Evolutionary conservation across 2,113 vertebrate species (phyloP).

Genomic region (Micromys minutus): DNA sequence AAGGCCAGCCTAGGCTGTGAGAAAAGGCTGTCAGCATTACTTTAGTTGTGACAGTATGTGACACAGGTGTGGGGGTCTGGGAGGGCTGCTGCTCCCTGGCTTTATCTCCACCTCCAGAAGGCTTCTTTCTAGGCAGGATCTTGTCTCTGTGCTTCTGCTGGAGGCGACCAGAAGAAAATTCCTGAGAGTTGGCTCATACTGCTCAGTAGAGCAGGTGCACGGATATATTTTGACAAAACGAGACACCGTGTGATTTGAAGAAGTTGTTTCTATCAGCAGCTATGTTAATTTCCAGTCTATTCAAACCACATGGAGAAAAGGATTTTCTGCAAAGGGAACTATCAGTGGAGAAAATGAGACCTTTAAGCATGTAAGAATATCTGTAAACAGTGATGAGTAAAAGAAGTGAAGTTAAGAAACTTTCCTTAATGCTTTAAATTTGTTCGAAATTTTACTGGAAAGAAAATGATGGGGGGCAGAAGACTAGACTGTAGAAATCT

Average conservation of each 20-base stretch:
- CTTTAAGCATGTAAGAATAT: conserved; percentile 49
- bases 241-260: conserved; percentile 55
- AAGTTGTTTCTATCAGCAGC: conserved; percentile 61
- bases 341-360: conserved; percentile 60
- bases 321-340: conserved; percentile 47
- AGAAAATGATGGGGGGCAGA: conserved; percentile 33
- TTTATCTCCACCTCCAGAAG: neutral
- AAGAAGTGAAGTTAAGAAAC: conserved; percentile 40
- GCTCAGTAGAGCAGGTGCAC: conserved; percentile 37
- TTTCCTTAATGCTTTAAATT: conserved; percentile 64
- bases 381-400: conserved; percentile 26
- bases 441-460: conserved; percentile 63
- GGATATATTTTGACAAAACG: conserved; percentile 50
- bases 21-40: neutral
- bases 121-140: neutral
- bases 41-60: neutral
- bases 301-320: conserved; percentile 42
- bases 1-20: neutral
- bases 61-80: neutral
- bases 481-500: conserved; percentile 23
- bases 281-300: conserved; percentile 45
- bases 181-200: conserved; percentile 12
- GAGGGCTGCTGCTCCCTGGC: neutral
- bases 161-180: neutral
- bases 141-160: conserved; percentile 23